Conservation (phyloP, 2,888 invertebrate genomes). For the Monoplex corrugatus region DNA sequence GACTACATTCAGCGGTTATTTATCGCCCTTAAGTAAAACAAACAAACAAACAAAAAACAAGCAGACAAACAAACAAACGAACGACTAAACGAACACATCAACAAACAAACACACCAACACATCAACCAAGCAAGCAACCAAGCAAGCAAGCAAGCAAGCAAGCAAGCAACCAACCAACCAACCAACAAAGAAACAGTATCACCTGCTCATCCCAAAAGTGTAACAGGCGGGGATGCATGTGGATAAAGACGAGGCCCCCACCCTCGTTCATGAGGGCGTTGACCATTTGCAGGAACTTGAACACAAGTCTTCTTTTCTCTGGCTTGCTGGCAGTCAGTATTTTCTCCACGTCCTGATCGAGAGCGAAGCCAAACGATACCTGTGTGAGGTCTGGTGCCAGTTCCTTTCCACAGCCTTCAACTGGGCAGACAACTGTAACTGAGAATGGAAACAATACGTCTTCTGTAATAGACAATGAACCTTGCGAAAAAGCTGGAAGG, state of each 20-base stretch:
- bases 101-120: too few relatives aligned
- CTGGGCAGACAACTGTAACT: neutral
- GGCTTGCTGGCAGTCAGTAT: neutral
- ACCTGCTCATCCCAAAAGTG: conserved; percentile 37
- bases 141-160: neutral
- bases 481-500: too few relatives aligned
- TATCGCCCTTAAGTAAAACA: too few relatives aligned
- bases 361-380: neutral
- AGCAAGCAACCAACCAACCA: neutral
- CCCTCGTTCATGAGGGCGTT: conserved; percentile 30
- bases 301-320: neutral
- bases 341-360: conserved; percentile 10
- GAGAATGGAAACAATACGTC: too few relatives aligned
- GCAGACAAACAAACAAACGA: too few relatives aligned
- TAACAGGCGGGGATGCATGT: neutral
- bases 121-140: too few relatives aligned
- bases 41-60: too few relatives aligned
- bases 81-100: neutral
- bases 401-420: neutral
- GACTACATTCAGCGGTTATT: too few relatives aligned
- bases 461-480: too few relatives aligned
- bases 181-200: neutral
- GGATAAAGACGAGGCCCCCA: conserved; percentile 5
- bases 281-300: conserved; percentile 18
- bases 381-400: conserved; percentile 6